A percentile compares a stretch with the other conserved stretches of the same genome.
Evolutionary conservation across 2,797 vertebrate genomes (phyloP).

Genomic region (Acipenser transmontanus): DNA sequence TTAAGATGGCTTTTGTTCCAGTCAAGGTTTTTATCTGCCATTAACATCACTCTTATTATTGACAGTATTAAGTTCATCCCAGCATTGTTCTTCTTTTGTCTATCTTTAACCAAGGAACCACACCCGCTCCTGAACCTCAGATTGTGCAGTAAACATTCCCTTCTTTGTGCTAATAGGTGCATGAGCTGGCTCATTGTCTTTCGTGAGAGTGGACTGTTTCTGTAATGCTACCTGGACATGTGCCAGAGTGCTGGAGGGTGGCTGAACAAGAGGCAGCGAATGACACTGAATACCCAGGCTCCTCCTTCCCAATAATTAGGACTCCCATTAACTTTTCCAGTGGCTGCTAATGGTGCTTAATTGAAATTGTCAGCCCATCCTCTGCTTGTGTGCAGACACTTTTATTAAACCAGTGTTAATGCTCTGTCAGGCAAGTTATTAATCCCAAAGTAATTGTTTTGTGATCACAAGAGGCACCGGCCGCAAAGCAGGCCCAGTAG

Average conservation of each 20-base stretch:
- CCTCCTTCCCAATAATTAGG: slow-evolving; percentile 62
- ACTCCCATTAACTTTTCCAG: slow-evolving; percentile 62
- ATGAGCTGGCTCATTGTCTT: slow-evolving; percentile 85
- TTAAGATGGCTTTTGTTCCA: slow-evolving; percentile 70
- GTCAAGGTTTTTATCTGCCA: slow-evolving; percentile 77
- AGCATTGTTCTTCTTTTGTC: slow-evolving; percentile 79
- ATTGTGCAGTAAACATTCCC: slow-evolving; percentile 78
- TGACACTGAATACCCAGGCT: slow-evolving; percentile 55
- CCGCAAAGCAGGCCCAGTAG: slow-evolving; percentile 68
- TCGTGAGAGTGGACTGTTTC: slow-evolving; percentile 81
- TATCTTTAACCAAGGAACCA: slow-evolving; percentile 76
- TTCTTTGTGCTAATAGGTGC: slow-evolving; percentile 80
- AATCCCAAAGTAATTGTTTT: slow-evolving; percentile 75
- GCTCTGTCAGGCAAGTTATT: slow-evolving; percentile 61
- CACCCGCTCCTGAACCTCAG: slow-evolving; percentile 82
- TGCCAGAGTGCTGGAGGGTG: slow-evolving; percentile 72
- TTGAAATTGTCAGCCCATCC: slow-evolving; percentile 61
- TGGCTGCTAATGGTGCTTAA: slow-evolving; percentile 51
- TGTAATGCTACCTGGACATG: slow-evolving; percentile 62
- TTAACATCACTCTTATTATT: slow-evolving; percentile 83
- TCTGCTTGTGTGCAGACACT: slow-evolving; percentile 66
- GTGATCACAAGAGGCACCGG: slow-evolving; percentile 63
- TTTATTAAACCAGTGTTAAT: slow-evolving; percentile 66
- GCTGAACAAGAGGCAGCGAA: slow-evolving; percentile 48
- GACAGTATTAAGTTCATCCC: slow-evolving; percentile 80